Percentiles rank a stretch among this genome's conserved stretches.
phyloP scores from a whole-genome alignment of 2,888 invertebrate species.

The Ormyrus nitidulus region DNA sequence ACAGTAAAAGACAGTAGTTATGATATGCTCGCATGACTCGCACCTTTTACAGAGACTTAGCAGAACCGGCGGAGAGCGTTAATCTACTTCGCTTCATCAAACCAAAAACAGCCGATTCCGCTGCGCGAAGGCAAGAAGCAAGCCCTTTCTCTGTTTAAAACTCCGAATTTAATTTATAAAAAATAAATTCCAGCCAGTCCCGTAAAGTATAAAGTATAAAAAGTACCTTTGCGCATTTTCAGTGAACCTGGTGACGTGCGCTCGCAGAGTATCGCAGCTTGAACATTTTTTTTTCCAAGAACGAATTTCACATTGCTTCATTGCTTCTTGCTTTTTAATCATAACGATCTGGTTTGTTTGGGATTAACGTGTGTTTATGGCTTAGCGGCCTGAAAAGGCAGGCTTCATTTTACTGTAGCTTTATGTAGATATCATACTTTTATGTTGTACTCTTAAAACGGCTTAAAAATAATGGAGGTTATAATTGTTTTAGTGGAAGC shows the following conservation, averaged over 20 bases:
- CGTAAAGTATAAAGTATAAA: constrained; percentile 13
- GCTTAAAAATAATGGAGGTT: background rate
- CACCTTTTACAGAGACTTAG: constrained; percentile 72
- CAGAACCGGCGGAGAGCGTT: constrained; percentile 72
- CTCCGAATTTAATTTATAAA: constrained; percentile 11
- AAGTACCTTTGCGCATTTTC: constrained; percentile 24
- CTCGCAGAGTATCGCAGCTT: background rate
- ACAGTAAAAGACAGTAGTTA: constrained; percentile 32
- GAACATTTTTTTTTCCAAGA: too few relatives aligned
- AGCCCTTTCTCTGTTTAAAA: constrained; percentile 53
- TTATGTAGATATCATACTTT: background rate
- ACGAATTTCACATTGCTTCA: background rate
- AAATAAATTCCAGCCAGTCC: constrained; percentile 1
- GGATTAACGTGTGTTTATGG: background rate
- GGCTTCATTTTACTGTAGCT: background rate
- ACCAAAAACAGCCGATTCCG: constrained; percentile 70
- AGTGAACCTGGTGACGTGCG: constrained; percentile 17
- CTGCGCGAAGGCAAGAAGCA: constrained; percentile 73
- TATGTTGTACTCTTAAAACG: background rate
- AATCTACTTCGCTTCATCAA: constrained; percentile 73
- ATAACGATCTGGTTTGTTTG: background rate
- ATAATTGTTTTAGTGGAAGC: background rate
- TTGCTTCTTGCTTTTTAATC: constrained; percentile 22
- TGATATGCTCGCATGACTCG: constrained; percentile 62
- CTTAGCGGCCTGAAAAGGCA: too few relatives aligned